Evolutionary conservation across 1,140 invertebrate genomes (phyloP).

Genomic region (Drosophila dunni): DNA sequence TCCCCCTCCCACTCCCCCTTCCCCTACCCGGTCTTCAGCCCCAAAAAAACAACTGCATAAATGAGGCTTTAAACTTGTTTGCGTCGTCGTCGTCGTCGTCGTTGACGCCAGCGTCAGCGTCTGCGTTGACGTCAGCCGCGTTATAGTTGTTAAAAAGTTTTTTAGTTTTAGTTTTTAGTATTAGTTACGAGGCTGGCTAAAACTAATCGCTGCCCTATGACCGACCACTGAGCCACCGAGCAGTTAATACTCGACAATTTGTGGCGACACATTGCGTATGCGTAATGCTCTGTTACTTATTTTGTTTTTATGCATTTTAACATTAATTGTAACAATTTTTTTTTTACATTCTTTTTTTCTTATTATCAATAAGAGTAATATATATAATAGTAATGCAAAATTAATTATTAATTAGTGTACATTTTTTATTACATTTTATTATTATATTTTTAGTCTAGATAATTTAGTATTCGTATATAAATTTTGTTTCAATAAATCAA

Average conservation of each 20-base stretch:
- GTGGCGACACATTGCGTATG: constrained; percentile 27
- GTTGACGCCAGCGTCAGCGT: neutral
- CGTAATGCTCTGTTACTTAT: constrained; percentile 5
- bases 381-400: no score
- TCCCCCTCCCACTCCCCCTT: neutral
- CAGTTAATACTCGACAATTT: constrained; percentile 19
- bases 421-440: no score
- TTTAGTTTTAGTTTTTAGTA: constrained; percentile 45
- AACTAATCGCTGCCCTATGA: constrained; percentile 33
- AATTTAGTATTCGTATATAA: no score
- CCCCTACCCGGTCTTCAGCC: neutral
- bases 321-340: no score
- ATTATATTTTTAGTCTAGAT: no score
- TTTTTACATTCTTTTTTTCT: no score
- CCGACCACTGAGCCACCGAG: constrained; percentile 2
- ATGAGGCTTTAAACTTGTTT: constrained; percentile 83
- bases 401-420: no score
- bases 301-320: neutral
- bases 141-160: constrained; percentile 38
- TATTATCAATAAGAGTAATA: no score
- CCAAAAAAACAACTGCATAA: constrained; percentile 71
- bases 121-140: neutral
- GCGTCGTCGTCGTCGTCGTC: constrained; percentile 36
- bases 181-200: constrained; percentile 43
- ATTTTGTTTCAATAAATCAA: no score